phyloP scores from a whole-genome alignment of 2,797 vertebrate genomes.

The Oreochromis grahami region DNA sequence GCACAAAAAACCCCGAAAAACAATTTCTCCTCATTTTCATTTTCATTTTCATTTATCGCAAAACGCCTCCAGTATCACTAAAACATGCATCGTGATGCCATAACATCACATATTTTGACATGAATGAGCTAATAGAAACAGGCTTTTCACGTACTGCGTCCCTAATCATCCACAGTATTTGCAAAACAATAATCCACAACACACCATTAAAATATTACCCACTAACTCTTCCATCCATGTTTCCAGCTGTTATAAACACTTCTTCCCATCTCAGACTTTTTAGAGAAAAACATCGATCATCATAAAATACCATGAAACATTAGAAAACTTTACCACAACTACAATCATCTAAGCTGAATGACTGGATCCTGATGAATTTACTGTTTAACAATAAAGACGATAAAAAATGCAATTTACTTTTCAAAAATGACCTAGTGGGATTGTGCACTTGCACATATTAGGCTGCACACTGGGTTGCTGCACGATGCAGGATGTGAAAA shows the following conservation, averaged over 20 bases:
- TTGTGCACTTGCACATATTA: neutral
- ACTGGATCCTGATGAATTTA: neutral
- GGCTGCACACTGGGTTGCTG: neutral
- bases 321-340: neutral
- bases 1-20: accelerated
- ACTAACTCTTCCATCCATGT: neutral
- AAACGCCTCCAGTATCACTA: neutral
- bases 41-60: neutral
- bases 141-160: neutral
- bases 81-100: neutral
- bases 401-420: neutral
- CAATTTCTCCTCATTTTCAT: neutral
- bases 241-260: neutral
- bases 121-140: neutral
- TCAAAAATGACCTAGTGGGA: neutral
- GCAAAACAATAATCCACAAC: neutral
- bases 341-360: neutral
- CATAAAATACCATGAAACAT: neutral
- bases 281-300: neutral
- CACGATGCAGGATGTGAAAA: neutral
- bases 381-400: neutral
- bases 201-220: neutral
- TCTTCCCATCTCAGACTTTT: neutral
- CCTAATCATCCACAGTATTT: neutral
- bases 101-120: neutral